Conservation (phyloP, 2,888 invertebrate species). For the Orchesella flavescens region DNA sequence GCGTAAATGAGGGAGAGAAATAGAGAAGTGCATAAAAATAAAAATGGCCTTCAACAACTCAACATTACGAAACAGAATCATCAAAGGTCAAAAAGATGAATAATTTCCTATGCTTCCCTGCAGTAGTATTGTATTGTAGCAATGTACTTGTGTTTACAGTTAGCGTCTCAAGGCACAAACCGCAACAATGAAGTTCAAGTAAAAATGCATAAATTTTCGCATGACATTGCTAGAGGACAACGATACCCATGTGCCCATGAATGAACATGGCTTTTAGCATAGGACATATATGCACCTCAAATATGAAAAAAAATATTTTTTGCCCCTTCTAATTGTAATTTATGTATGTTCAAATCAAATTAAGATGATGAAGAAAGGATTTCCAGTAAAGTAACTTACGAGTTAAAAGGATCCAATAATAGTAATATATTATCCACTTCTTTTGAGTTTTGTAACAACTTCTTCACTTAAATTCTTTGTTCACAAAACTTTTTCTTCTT, state of each 20-base stretch:
- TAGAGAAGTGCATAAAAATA: slow-evolving; percentile 22
- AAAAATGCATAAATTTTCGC: not conserved
- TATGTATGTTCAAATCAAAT: too few species aligned
- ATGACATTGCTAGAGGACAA: slow-evolving; percentile 9
- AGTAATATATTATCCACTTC: not conserved
- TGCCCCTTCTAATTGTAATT: too few species aligned
- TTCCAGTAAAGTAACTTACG: slow-evolving; percentile 9
- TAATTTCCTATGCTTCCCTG: not conserved
- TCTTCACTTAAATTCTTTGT: too few species aligned
- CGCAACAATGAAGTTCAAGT: not conserved
- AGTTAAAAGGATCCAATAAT: slow-evolving; percentile 25
- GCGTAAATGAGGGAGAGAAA: too few species aligned
- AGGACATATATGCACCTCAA: too few species aligned
- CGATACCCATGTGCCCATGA: not conserved
- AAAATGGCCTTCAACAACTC: slow-evolving; percentile 22
- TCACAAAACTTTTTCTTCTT: too few species aligned
- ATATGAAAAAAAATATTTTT: too few species aligned
- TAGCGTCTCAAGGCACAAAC: too few species aligned
- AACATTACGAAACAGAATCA: slow-evolving; percentile 26
- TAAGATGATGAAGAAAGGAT: not conserved
- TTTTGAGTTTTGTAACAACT: not conserved
- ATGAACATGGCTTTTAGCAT: too few species aligned
- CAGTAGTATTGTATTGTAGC: too few species aligned
- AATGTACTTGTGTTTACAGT: too few species aligned
- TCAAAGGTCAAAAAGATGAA: slow-evolving; percentile 15